These are phyloP conservation scores for Octopus sinensis DNA, from an alignment of 1,140 invertebrate species.

Conservation along the genomic window DNA sequence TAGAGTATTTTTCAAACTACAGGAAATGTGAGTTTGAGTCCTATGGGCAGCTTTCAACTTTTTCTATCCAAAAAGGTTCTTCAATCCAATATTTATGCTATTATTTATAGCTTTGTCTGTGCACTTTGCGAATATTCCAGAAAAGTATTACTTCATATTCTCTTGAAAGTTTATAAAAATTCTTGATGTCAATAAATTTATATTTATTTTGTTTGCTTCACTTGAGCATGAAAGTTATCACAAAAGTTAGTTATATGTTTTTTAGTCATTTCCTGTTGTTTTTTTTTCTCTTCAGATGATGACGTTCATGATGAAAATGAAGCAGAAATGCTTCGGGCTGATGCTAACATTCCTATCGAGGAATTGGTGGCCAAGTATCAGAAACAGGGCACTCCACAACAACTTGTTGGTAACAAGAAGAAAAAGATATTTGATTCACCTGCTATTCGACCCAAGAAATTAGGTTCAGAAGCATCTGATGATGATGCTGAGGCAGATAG, in stretches of 20 bases:
- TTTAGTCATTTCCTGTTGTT: background rate
- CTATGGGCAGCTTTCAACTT: no score
- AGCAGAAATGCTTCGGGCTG: slow-evolving; percentile 68
- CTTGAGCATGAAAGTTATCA: background rate
- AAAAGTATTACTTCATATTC: no score
- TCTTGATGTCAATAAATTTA: background rate
- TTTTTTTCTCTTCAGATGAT: slow-evolving; percentile 25
- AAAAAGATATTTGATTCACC: slow-evolving; percentile 43
- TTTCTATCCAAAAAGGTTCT: no score
- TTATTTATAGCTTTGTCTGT: no score
- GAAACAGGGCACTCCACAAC: slow-evolving; percentile 5
- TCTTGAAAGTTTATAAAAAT: background rate
- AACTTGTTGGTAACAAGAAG: slow-evolving; percentile 25
- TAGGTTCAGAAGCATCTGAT: slow-evolving; percentile 12
- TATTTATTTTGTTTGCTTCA: background rate
- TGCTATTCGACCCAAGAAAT: slow-evolving; percentile 36
- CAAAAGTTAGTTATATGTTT: background rate
- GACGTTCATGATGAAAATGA: slow-evolving; percentile 39
- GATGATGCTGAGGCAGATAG: slow-evolving; percentile 7
- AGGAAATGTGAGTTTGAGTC: no score
- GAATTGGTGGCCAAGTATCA: slow-evolving; percentile 66
- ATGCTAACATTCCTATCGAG: slow-evolving; percentile 80
- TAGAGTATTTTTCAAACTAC: no score
- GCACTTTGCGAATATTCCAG: no score
- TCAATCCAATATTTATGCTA: no score